Conservation (phyloP, 2,113 vertebrate species). For the Pristiophorus japonicus region DNA sequence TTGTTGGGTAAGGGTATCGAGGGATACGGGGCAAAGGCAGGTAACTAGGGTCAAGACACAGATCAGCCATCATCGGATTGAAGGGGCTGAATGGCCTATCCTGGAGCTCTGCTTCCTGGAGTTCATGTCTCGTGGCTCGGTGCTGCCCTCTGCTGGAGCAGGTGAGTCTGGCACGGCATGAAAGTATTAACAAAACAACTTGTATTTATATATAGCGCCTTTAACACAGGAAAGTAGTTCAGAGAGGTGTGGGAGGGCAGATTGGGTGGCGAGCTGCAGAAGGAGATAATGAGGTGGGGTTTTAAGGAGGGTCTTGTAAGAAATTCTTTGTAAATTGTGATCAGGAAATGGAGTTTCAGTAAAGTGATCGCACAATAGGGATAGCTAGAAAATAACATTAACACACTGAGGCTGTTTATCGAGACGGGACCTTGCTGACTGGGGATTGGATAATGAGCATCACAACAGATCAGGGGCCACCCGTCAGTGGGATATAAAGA, state of each 20-base stretch:
- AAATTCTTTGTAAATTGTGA: no score
- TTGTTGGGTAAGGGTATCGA: background rate
- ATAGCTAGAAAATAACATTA: no score
- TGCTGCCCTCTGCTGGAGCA: background rate
- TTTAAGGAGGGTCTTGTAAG: no score
- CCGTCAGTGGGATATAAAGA: no score
- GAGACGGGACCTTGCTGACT: no score
- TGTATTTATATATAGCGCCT: background rate
- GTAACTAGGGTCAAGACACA: background rate
- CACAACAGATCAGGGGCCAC: no score
- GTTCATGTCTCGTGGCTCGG: background rate
- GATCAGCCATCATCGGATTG: background rate
- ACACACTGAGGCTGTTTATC: no score
- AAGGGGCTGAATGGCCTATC: background rate
- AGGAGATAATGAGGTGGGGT: no score
- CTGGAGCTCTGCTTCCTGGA: background rate
- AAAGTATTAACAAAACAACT: background rate
- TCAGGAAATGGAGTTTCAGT: no score
- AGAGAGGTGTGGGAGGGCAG: background rate
- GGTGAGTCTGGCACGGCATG: background rate
- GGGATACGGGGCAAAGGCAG: background rate
- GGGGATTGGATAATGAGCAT: no score
- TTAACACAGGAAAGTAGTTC: background rate
- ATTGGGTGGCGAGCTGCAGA: no score
- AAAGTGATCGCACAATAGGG: no score